Base-by-base conservation (phyloP, 2,888 invertebrate species). In the Meliscaeva auricollis region DNA sequence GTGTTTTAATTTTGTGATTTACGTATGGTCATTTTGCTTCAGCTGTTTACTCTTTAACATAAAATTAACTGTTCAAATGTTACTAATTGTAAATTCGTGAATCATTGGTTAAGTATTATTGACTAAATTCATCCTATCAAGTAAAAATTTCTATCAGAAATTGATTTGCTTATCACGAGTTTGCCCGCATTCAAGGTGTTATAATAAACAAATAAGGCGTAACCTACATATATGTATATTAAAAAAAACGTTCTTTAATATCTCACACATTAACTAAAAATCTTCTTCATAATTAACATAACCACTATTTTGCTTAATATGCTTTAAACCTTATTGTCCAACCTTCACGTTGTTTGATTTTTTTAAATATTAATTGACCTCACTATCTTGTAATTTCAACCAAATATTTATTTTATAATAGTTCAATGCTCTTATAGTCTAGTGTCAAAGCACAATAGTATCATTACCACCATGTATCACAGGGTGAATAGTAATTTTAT, bases 201-300 rank as follows among this genome's bases (percentile, higher is more conserved):
- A n/a, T n/a, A n/a, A n/a, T 3, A 26, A 64, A 44, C 35, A 41
- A 17, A 66, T 26, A 4, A 2, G 3, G 3, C 26, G 26, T 26
- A 56, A 30, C 17, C 13, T n/a, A n/a, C n/a, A n/a, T n/a, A n/a
- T n/a, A n/a, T n/a, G n/a, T 46, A 64, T 54, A 62, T 32, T 35
- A 30, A 54, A 54, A n/a, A 30, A n/a, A n/a, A n/a, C n/a, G 30
- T 54, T 32, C 15, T 15, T 15, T 30, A n/a, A 26, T 54, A 9
- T 54, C 11, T 30, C 30, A 9, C 3, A 15, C 8, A 3, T 52
- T n/a, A n/a, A n/a, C n/a, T n/a, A n/a, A 15, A 9, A 8, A 54
- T 15, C 30, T 54, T 54, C 26, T 50, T 52, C 7, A 13, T 8
- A 20, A 50, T 26, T 7, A 22, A 20, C 13, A 22, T 1, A 22